Base-by-base conservation (phyloP, 2,113 vertebrate species). In the Malurus elegans region DNA sequence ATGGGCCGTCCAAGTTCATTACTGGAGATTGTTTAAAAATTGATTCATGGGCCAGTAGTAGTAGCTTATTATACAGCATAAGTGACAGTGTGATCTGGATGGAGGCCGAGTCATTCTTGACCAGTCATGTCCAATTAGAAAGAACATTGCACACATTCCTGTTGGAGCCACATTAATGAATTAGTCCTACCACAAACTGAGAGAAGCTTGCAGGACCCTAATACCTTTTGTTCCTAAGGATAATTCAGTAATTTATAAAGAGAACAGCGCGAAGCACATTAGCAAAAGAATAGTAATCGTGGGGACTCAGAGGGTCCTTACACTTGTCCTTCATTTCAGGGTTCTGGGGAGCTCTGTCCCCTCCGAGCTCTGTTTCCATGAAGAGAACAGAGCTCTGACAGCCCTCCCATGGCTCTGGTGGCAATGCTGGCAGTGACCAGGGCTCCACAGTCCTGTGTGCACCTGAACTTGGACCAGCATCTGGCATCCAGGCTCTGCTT, bases 71-170 rank as follows among this genome's bases (percentile, higher is more conserved):
- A 98, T 96, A 95, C 95, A 97, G 96, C 96, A 92, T 97, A 96
- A 90, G 96, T 98, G 98, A 97, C 97, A 98, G 97, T 97, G 97
- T 96, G 97, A 97, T 94, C 98, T 97, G 97, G 97, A 97, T 29
- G 76, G 93, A 88, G 86, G 97, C 97, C 97, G 85, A 93, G 97
- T 97, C 97, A 98, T 98, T 98, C 97, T 98, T 96, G 96, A 96
- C 92, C 96, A 97, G 98, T 98, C 98, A 97, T 95, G 96, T 98
- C 97, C 98, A 98, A 98, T 98, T 98, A 98, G 96, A 96, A 96
- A 96, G 91, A 97, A 97, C 91, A 94, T 88, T 95, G 90, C 95
- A 90, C 96, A 90, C 97, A 98, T 98, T 97, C 97, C 97, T 97
- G 74, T 94, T 95, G 97, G 97, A 98, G 97, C 92, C 98, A 97